Conservation (phyloP, 2,888 invertebrate genomes). For the Myathropa florea region DNA sequence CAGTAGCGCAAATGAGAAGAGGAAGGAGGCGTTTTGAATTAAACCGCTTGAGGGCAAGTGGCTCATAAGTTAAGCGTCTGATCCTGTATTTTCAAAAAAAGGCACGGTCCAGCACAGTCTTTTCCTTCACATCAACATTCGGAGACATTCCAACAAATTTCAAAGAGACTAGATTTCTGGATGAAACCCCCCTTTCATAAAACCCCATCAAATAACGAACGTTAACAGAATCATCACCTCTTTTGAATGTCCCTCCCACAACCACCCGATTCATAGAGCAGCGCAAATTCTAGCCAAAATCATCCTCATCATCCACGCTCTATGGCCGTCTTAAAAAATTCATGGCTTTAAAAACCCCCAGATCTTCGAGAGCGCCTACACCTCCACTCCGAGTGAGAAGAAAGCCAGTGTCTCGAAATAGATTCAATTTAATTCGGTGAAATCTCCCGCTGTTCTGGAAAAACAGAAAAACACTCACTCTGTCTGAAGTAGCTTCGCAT, state of each 20-base stretch:
- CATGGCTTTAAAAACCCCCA: neutral
- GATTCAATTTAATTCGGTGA: slow-evolving; percentile 4
- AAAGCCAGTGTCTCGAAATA: neutral
- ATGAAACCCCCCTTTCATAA: neutral
- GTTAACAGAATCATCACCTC: neutral
- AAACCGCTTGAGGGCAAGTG: too few relatives aligned
- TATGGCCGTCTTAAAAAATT: neutral
- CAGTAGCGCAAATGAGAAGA: too few relatives aligned
- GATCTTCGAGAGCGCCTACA: neutral
- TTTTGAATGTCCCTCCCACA: neutral
- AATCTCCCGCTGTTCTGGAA: neutral
- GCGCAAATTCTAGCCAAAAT: neutral
- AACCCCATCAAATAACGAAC: neutral
- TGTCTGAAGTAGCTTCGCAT: neutral
- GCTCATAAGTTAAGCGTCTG: too few relatives aligned
- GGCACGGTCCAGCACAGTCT: too few relatives aligned
- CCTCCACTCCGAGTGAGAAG: neutral
- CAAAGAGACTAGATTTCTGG: too few relatives aligned
- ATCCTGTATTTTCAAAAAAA: too few relatives aligned
- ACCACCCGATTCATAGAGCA: neutral
- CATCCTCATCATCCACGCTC: neutral
- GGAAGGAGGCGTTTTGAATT: too few relatives aligned
- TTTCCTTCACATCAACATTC: too few relatives aligned
- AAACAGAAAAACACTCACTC: neutral
- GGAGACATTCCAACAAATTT: too few relatives aligned